These are phyloP conservation scores for Erpornis zantholeuca DNA, from an alignment of 2,113 vertebrate genomes.

Conservation along the genomic window DNA sequence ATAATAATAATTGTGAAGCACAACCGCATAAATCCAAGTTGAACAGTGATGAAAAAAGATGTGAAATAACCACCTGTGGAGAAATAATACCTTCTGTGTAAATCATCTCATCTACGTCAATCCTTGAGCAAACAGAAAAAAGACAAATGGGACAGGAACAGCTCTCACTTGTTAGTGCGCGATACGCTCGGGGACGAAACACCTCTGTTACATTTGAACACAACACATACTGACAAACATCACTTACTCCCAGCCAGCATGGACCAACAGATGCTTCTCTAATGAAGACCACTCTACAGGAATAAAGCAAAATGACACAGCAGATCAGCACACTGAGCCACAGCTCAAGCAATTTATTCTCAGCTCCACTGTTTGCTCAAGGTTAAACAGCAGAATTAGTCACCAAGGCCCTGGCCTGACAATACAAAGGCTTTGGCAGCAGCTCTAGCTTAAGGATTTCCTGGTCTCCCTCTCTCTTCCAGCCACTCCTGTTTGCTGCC, in stretches of 20 bases:
- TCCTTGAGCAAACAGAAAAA: not conserved
- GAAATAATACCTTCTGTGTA: not conserved
- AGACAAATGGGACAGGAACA: not conserved
- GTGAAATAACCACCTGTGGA: not conserved
- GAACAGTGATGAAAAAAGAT: not conserved
- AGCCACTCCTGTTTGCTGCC: constrained; percentile 19
- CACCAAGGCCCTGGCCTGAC: not conserved
- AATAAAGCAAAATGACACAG: not conserved
- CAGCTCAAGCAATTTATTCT: not conserved
- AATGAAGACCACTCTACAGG: not conserved
- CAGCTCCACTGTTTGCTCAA: not conserved
- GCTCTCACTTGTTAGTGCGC: not conserved
- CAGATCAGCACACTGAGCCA: not conserved
- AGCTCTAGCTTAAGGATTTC: constrained; percentile 26
- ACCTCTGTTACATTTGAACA: not conserved
- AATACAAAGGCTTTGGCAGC: constrained; percentile 43
- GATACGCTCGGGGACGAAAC: not conserved
- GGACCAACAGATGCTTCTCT: rapidly evolving
- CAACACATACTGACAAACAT: not conserved
- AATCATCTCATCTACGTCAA: not conserved
- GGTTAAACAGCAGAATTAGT: constrained; percentile 33
- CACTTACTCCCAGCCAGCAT: not conserved
- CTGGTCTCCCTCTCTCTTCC: not conserved
- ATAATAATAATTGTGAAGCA: not conserved
- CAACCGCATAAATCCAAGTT: not conserved